phyloP scores from a whole-genome alignment of 53 echinoderm and acorn worm genomes.

The Astropecten irregularis region DNA sequence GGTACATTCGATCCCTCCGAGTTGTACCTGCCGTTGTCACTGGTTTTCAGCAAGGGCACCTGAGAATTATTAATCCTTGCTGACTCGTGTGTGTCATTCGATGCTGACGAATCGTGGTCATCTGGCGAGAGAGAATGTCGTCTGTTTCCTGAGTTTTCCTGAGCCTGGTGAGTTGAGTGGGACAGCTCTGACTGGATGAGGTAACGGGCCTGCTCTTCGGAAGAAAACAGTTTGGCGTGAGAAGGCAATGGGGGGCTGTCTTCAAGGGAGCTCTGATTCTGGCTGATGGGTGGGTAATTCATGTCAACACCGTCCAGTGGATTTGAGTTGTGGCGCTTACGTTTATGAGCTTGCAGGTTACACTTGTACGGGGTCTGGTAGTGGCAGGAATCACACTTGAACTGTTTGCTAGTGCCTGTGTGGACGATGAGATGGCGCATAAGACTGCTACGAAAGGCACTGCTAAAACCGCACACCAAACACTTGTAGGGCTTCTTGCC shows the following conservation, averaged over 20 bases:
- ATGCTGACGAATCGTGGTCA: slow-evolving; percentile 61
- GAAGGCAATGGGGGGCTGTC: slow-evolving; percentile 59
- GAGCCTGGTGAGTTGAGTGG: slow-evolving; percentile 30
- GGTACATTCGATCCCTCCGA: slow-evolving; percentile 39
- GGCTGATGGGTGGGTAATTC: slow-evolving; percentile 65
- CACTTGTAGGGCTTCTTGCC: slow-evolving; percentile 99
- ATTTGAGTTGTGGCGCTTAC: slow-evolving; percentile 82
- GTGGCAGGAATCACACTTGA: slow-evolving; percentile 96
- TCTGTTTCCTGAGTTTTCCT: slow-evolving; percentile 61
- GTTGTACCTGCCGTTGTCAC: slow-evolving; percentile 21
- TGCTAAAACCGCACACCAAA: slow-evolving; percentile 98
- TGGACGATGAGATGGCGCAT: slow-evolving; percentile 98
- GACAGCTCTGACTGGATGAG: slow-evolving; percentile 54
- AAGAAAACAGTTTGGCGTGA: slow-evolving; percentile 53
- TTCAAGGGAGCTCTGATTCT: slow-evolving; percentile 59
- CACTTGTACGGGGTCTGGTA: slow-evolving; percentile 99
- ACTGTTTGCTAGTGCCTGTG: slow-evolving; percentile 97
- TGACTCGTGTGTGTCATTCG: slow-evolving; percentile 61
- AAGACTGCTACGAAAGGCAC: slow-evolving; percentile 99
- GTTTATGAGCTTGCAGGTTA: slow-evolving; percentile 90
- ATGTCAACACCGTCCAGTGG: slow-evolving; percentile 60
- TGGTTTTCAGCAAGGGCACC: slow-evolving; percentile 34
- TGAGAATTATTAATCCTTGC: slow-evolving; percentile 51
- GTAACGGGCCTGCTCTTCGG: slow-evolving; percentile 45
- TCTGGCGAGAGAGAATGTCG: slow-evolving; percentile 62